Evolutionary conservation across 2,797 vertebrate genomes (phyloP), one percentile per base, ranked within the genome.

Genomic region (Pantherophis alleghaniensis): DNA sequence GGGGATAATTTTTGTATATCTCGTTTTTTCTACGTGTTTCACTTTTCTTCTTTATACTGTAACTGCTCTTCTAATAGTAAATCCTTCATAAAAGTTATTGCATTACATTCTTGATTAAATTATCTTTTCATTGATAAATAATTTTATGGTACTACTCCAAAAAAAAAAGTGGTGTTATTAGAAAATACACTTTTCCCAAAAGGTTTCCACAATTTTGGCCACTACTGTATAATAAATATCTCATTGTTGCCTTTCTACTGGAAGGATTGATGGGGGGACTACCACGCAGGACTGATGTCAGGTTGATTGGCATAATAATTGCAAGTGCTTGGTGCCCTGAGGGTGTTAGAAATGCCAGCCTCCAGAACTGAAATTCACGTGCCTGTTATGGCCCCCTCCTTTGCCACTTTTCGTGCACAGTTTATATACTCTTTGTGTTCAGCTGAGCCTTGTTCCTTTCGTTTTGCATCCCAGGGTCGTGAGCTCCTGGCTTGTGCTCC

Each of bases 401-500:
- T 10, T 53, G 74, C 53, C 20, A 7, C 18, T 11, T 51, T 86
- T 32, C 2, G 3, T 37, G 37, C 74, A n/a, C 69, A 11, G 0
- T 89, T 61, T 51, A 7, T 14, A 87, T 74, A 7, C 4, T 1
- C 7, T 89, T 26, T 22, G 51, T 20, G 13, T 7, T 11, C 26
- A 11, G 1, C 24, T 66, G 6, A 26, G 3, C 56, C 9, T 57
- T 26, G 16, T 53, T 55, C n/a, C 5, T 24, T 24, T 6, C 20
- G 3, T 10, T 57, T 69, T 59, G 14, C n/a, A 5, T 93, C 66
- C 4, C 94, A 99, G 99, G 96, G 98, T 94, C 98, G 99, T 3
- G 99, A 99, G 95, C 97, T 99, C 57, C 96, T 99, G 94, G 99
- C 99, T 26, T 99, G 99, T 89, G 99, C 99, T 94, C 99, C 99